These are phyloP conservation scores for Peromyscus eremicus DNA, from an alignment of 2,797 vertebrate genomes.

Conservation along the genomic window DNA sequence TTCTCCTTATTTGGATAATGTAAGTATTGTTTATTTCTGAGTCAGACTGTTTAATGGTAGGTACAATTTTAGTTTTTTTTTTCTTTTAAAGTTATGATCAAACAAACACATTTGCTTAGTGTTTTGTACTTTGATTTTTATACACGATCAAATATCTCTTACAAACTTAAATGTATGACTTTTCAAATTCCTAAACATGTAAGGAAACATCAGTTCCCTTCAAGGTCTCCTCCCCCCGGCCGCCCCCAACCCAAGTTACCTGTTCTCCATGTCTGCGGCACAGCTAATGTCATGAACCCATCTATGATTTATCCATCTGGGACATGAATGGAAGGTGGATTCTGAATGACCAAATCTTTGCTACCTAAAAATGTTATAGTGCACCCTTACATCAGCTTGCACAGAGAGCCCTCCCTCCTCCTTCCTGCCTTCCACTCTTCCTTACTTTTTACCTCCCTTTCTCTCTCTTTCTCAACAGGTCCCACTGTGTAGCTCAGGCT, in stretches of 20 bases:
- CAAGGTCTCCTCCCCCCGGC: background rate
- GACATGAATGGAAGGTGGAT: background rate
- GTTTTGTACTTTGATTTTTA: background rate
- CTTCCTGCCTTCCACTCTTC: background rate
- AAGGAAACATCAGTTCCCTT: background rate
- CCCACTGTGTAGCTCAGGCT: too few relatives aligned
- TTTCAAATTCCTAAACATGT: background rate
- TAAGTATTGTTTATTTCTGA: slow-evolving; percentile 17
- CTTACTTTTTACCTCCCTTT: background rate
- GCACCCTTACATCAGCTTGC: background rate
- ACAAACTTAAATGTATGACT: background rate
- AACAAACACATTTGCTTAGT: slow-evolving; percentile 5
- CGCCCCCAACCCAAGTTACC: background rate
- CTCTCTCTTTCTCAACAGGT: background rate
- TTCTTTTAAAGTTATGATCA: background rate
- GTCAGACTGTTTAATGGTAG: background rate
- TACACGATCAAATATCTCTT: background rate
- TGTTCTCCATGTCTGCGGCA: background rate
- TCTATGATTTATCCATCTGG: background rate
- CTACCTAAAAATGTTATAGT: background rate
- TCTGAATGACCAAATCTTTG: background rate
- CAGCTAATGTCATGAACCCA: background rate
- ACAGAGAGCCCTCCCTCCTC: background rate
- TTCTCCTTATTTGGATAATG: background rate
- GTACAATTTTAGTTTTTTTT: background rate